A percentile compares a stretch with the other conserved stretches of the same genome.
Conservation (phyloP, 1,140 invertebrate species). For the Drosophila azteca region DNA sequence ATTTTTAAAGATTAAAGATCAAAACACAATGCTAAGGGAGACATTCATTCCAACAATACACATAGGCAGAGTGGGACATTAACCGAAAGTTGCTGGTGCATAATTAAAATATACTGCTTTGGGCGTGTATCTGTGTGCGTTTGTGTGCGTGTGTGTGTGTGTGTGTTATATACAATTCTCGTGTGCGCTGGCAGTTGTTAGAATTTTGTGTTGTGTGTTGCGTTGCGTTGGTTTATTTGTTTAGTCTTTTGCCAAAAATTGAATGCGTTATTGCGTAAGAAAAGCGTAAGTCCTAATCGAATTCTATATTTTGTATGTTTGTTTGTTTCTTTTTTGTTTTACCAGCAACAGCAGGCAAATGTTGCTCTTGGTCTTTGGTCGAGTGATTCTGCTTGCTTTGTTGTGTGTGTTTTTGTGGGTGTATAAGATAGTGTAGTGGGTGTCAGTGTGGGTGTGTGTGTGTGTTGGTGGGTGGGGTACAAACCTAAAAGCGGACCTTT, state of each 20-base stretch:
- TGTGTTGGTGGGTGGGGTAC: conserved; percentile 69
- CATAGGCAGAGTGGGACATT: too few relatives aligned
- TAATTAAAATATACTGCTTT: neutral
- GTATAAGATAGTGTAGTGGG: conserved; percentile 20
- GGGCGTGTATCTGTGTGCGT: neutral
- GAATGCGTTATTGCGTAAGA: too few relatives aligned
- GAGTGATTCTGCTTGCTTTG: conserved; percentile 15
- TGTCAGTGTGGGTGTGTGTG: conserved; percentile 28
- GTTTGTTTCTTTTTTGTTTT: conserved; percentile 16
- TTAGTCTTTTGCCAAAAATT: too few relatives aligned
- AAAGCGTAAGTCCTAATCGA: too few relatives aligned
- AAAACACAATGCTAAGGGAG: too few relatives aligned
- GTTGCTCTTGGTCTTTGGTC: conserved; percentile 4
- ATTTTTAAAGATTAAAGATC: too few relatives aligned
- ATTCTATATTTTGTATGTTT: conserved; percentile 2
- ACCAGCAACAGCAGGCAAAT: conserved; percentile 29
- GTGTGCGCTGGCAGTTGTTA: too few relatives aligned
- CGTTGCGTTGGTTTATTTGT: too few relatives aligned
- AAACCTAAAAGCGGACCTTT: conserved; percentile 83
- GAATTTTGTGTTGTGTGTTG: too few relatives aligned
- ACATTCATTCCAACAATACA: conserved; percentile 1
- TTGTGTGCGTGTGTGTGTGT: neutral
- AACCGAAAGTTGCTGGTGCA: too few relatives aligned
- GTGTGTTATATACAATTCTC: neutral
- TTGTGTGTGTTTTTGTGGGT: conserved; percentile 14